A percentile compares a stretch with the other conserved stretches of the same genome.
Evolutionary conservation across 2,797 vertebrate genomes (phyloP).

Genomic region (Sebastes iracundus): DNA sequence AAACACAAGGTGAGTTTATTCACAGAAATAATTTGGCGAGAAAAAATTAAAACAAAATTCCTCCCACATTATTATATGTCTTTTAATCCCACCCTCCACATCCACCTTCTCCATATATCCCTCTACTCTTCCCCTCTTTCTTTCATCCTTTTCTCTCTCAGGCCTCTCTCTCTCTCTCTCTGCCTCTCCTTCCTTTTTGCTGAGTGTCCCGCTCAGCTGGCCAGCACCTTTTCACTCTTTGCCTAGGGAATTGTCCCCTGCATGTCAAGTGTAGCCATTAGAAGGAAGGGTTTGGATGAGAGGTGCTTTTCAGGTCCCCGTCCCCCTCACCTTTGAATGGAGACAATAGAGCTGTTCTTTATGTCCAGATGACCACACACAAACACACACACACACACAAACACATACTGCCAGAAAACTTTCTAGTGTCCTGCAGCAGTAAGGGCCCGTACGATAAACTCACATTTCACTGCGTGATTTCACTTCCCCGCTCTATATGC

Average conservation of each 20-base stretch:
- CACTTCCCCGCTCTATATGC: too few species aligned
- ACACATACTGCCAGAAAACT: slow-evolving; percentile 50
- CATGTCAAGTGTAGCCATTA: slow-evolving; percentile 83
- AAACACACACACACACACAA: slow-evolving; percentile 47
- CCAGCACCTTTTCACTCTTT: slow-evolving; percentile 79
- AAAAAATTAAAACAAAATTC: not conserved
- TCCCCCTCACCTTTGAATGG: slow-evolving; percentile 77
- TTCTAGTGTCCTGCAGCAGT: slow-evolving; percentile 49
- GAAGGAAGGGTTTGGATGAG: slow-evolving; percentile 77
- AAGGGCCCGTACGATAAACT: slow-evolving; percentile 20
- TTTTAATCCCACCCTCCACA: slow-evolving; percentile 13
- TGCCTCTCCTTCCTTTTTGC: slow-evolving; percentile 50
- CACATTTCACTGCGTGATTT: slow-evolving; percentile 31
- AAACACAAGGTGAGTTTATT: slow-evolving; percentile 8
- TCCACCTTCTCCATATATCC: slow-evolving; percentile 42
- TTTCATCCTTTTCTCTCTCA: slow-evolving; percentile 55
- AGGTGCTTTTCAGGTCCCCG: slow-evolving; percentile 77
- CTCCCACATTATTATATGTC: slow-evolving; percentile 3
- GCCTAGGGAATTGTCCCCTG: slow-evolving; percentile 77
- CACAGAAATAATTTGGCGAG: not conserved
- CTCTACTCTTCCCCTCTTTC: slow-evolving; percentile 32
- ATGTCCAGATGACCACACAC: slow-evolving; percentile 75
- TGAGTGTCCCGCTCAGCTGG: slow-evolving; percentile 72
- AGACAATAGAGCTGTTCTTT: slow-evolving; percentile 76
- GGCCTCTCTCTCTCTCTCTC: slow-evolving; percentile 37